Evolutionary conservation across 1,140 invertebrate genomes (phyloP), one percentile per base, ranked within the genome.

Genomic region (Camponotus vicinus): DNA sequence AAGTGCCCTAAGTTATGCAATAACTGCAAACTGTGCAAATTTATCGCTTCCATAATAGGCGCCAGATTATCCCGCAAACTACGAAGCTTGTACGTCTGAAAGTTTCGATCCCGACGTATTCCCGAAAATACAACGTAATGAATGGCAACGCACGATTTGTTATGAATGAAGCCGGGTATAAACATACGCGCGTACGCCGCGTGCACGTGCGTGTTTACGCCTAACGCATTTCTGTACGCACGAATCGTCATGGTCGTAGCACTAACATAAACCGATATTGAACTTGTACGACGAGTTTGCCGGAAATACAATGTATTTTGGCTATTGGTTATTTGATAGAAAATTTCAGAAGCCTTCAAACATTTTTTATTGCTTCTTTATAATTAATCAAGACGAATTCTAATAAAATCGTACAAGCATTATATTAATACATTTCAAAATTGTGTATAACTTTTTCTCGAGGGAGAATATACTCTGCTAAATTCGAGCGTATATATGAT

Each of bases 71-170:
- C 69, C 55, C 67, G 40, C 40, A 57, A 73, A 57, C 78, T 45
- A 57, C 78, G 27, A 45, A 59, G 27, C 55, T 42, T 73, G 69
- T 83, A 11, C 69, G 55, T 32, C 21, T 40, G 69, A 83, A 83
- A 83, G 55, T 83, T 83, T 63, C 79, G 61, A 83, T 73, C 67
- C 55, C 67, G 42, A 59, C 40, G 37, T 40, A 34, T 71, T 71
- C 27, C 79, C 67, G 55, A 83, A 83, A 83, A 83, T 73, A 27
- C 55, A 11, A 42, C 49, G 42, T 82, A 86, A 89, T 89, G 88
- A 85, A 89, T 67, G 76, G 67, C 70, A 45, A 70, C 55, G 87
- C 21, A 78, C 67, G 88, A 88, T 89, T 89, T 71, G 87, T 89
- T 89, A 76, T 89, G 80, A 89, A 89, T 88, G 88, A 89, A 80